Conservation (phyloP, 2,888 invertebrate genomes). For the Uloborus plumipes region DNA sequence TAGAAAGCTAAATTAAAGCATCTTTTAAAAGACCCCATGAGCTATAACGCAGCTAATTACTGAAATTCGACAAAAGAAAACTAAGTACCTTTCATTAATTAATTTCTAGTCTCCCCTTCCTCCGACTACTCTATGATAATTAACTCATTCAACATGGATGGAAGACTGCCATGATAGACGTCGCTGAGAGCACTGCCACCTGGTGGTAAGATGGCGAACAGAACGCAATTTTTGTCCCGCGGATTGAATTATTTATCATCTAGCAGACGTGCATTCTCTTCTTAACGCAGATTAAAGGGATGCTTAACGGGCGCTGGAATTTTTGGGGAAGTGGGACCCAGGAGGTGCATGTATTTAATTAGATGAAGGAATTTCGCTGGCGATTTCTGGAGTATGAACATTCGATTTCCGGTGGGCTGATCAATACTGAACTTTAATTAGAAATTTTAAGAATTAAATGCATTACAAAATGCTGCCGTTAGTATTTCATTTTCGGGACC, state of each 20-base stretch:
- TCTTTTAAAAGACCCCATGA: no score
- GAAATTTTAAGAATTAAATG: no score
- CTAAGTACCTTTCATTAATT: conserved; percentile 46
- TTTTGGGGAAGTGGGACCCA: no score
- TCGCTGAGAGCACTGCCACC: conserved; percentile 40
- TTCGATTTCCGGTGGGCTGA: no score
- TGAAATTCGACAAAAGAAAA: conserved; percentile 42
- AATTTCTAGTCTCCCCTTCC: conserved; percentile 26
- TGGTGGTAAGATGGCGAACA: conserved; percentile 44
- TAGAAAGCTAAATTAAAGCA: no score
- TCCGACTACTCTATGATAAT: conserved; percentile 37
- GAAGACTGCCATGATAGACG: conserved; percentile 29
- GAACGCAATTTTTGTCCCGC: conserved; percentile 28
- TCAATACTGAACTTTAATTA: no score
- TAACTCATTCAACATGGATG: conserved; percentile 54
- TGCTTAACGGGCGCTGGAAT: conserved; percentile 10
- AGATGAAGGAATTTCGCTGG: no score
- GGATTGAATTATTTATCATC: conserved; percentile 43
- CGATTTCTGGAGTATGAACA: no score
- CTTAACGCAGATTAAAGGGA: conserved; percentile 46
- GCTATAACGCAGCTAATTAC: conserved; percentile 38
- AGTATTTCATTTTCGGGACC: no score
- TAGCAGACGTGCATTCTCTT: conserved; percentile 32
- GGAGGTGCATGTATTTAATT: no score
- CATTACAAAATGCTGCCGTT: no score